These are phyloP conservation scores for Scolopax mira DNA, from an alignment of 2,113 vertebrate species.

Conservation along the genomic window DNA sequence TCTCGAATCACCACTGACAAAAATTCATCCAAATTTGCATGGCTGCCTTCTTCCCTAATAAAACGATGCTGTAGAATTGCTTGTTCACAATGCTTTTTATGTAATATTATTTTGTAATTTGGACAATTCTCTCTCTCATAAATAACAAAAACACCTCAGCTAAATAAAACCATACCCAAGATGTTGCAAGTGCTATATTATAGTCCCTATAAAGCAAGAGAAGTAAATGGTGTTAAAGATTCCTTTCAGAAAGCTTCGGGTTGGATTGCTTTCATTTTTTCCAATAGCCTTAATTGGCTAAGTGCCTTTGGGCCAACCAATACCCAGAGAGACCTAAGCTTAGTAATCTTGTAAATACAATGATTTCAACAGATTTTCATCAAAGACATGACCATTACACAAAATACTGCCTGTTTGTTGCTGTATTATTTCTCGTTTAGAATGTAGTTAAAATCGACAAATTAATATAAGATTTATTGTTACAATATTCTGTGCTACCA, in stretches of 20 bases:
- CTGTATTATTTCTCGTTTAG: neutral
- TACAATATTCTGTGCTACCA: neutral
- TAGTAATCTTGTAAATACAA: constrained; percentile 64
- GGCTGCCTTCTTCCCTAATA: neutral
- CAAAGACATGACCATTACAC: constrained; percentile 41
- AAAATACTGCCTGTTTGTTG: neutral
- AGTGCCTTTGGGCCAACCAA: constrained; percentile 57
- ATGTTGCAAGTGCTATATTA: neutral
- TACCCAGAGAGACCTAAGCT: constrained; percentile 47
- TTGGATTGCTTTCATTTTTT: constrained; percentile 53
- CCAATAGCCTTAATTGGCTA: constrained; percentile 58
- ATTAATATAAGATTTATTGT: neutral
- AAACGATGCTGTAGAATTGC: neutral
- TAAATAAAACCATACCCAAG: neutral
- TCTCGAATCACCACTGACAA: neutral
- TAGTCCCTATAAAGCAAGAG: neutral
- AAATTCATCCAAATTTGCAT: neutral
- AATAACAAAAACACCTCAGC: neutral
- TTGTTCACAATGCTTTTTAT: neutral
- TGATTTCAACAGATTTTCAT: constrained; percentile 62
- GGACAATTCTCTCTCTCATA: neutral
- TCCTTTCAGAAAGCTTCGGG: constrained; percentile 39
- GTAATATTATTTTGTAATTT: neutral
- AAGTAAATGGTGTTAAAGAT: constrained; percentile 40
- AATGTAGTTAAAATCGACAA: neutral